phyloP scores from a whole-genome alignment of 2,113 vertebrate genomes.

The Orcinus orca region DNA sequence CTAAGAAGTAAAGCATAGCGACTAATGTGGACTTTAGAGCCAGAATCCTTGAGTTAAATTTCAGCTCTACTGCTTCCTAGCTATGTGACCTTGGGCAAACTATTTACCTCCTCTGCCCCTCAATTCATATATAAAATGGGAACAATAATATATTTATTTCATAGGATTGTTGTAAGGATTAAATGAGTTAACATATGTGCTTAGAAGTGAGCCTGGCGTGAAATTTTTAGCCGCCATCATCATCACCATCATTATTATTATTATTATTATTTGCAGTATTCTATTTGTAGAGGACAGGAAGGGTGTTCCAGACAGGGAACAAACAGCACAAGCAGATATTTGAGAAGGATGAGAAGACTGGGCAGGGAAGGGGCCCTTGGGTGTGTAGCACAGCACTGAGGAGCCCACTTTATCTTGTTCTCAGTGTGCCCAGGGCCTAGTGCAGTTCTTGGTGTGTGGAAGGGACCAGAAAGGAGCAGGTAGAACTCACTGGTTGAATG shows the following conservation, averaged over 20 bases:
- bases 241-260: fast-evolving
- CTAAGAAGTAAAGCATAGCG: not conserved
- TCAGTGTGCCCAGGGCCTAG: not conserved
- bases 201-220: not conserved
- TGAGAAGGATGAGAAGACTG: not conserved
- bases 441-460: not conserved
- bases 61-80: not conserved
- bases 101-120: not conserved
- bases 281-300: not conserved
- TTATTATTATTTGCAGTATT: not conserved
- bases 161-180: not conserved
- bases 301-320: not conserved
- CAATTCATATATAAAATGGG: not conserved
- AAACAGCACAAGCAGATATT: not conserved
- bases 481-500: not conserved
- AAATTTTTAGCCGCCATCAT: not conserved
- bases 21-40: not conserved
- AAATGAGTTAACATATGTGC: not conserved
- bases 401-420: not conserved
- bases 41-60: not conserved
- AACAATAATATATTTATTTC: not conserved
- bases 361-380: not conserved
- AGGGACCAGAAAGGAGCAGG: not conserved
- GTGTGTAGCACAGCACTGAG: not conserved
- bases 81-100: not conserved